These are phyloP conservation scores for Drosophila neonasuta DNA, from an alignment of 2,888 invertebrate genomes.

Conservation along the genomic window DNA sequence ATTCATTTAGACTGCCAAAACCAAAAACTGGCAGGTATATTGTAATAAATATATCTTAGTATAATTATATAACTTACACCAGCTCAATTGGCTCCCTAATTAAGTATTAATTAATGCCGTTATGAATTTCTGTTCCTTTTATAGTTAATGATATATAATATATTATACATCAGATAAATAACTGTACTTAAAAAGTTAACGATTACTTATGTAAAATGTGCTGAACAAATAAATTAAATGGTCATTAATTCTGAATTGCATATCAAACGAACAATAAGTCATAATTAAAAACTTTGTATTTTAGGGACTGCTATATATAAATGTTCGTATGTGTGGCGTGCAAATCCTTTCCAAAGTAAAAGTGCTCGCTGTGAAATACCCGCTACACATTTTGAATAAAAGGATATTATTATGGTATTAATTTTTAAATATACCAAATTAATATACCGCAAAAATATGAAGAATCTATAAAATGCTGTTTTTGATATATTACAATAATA, in stretches of 20 bases:
- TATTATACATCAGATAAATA: background rate
- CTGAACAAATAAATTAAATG: background rate
- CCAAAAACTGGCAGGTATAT: background rate
- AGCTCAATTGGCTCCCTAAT: constrained; percentile 17
- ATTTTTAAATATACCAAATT: too few relatives aligned
- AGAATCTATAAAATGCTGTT: too few relatives aligned
- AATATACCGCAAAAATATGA: too few relatives aligned
- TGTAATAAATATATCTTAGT: constrained; percentile 38
- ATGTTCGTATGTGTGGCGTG: too few relatives aligned
- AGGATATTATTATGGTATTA: too few relatives aligned
- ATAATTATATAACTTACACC: constrained; percentile 6
- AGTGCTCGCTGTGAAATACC: too few relatives aligned
- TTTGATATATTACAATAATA: too few relatives aligned
- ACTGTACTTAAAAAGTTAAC: background rate
- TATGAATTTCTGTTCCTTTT: constrained; percentile 19
- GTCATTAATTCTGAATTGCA: background rate
- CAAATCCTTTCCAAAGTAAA: too few relatives aligned
- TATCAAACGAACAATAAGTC: too few relatives aligned
- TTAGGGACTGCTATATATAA: too few relatives aligned
- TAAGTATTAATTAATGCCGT: constrained; percentile 40
- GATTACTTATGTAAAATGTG: background rate
- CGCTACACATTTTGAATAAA: too few relatives aligned
- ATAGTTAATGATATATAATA: background rate
- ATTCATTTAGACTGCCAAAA: constrained; percentile 5
- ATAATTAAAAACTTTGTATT: too few relatives aligned